Conservation (phyloP, 2,888 invertebrate genomes). For the Idaea straminata region DNA sequence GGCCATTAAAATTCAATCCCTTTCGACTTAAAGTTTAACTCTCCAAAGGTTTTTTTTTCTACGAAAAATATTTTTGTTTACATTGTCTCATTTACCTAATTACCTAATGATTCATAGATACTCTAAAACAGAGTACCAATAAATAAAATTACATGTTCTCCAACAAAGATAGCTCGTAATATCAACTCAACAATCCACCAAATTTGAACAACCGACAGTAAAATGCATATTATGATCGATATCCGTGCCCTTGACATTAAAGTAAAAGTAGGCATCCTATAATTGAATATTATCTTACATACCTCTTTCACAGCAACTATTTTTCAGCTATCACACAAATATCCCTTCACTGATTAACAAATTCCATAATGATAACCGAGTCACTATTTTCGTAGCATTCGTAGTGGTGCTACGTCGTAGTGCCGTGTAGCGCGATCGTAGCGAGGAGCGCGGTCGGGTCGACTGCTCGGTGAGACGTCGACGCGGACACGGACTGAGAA, state of each 20-base stretch:
- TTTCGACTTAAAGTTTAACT: too few species aligned
- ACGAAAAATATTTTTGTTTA: too few species aligned
- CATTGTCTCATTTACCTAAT: too few species aligned
- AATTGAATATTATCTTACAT: conserved; percentile 51
- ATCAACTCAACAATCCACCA: neutral
- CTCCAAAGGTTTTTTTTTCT: too few species aligned
- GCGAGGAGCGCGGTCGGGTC: conserved; percentile 60
- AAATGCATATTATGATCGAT: conserved; percentile 59
- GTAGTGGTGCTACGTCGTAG: conserved; percentile 33
- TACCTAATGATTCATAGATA: too few species aligned
- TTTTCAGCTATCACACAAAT: conserved; percentile 40
- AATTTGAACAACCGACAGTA: conserved; percentile 14
- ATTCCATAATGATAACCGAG: conserved; percentile 45
- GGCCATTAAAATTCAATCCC: too few species aligned
- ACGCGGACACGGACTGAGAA: conserved; percentile 61
- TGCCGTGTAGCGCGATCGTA: conserved; percentile 48
- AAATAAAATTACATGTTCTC: too few species aligned
- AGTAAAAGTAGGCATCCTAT: conserved; percentile 41
- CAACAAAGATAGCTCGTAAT: neutral
- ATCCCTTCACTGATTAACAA: conserved; percentile 43
- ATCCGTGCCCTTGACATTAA: conserved; percentile 75
- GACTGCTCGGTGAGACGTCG: conserved; percentile 61
- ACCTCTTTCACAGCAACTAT: conserved; percentile 48
- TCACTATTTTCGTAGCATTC: conserved; percentile 48
- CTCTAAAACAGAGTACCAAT: too few species aligned